These are phyloP conservation scores for Bradypodion ventrale DNA, from an alignment of 2,797 vertebrate species.

Conservation along the genomic window DNA sequence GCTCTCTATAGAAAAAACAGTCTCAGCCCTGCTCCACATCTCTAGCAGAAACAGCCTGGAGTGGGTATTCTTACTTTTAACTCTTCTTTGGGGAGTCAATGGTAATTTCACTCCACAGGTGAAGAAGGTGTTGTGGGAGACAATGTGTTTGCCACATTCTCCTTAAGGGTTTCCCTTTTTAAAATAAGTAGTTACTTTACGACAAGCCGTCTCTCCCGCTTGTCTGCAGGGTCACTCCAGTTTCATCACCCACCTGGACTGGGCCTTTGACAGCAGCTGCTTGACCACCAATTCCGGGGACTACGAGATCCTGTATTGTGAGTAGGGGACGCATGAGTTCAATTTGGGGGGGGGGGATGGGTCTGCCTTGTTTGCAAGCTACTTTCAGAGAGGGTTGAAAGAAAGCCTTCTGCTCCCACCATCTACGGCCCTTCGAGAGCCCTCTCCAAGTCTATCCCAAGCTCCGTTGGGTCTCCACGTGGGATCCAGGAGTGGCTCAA, in stretches of 20 bases:
- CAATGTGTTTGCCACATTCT: no score
- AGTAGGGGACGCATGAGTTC: conserved; percentile 47
- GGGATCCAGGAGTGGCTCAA: not conserved
- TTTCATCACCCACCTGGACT: conserved; percentile 91
- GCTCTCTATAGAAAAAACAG: fast-evolving
- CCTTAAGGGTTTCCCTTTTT: not conserved
- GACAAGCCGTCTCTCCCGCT: no score
- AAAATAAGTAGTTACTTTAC: no score
- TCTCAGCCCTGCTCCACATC: fast-evolving
- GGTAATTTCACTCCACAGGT: no score
- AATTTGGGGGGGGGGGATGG: not conserved
- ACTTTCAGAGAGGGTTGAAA: not conserved
- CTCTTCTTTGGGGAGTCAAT: not conserved
- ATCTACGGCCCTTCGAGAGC: no score
- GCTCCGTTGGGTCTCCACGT: not conserved
- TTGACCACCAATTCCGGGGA: conserved; percentile 93
- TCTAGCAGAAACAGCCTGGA: no score
- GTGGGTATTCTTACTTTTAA: no score
- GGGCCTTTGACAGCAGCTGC: conserved; percentile 85
- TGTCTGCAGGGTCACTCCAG: conserved; percentile 88
- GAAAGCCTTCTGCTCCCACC: not conserved
- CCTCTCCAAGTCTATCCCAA: not conserved
- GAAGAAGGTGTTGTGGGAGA: no score
- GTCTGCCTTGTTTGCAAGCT: not conserved
- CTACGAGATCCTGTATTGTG: conserved; percentile 93